These are phyloP conservation scores for Colossoma macropomum DNA, from an alignment of 2,113 vertebrate species.

Conservation along the genomic window DNA sequence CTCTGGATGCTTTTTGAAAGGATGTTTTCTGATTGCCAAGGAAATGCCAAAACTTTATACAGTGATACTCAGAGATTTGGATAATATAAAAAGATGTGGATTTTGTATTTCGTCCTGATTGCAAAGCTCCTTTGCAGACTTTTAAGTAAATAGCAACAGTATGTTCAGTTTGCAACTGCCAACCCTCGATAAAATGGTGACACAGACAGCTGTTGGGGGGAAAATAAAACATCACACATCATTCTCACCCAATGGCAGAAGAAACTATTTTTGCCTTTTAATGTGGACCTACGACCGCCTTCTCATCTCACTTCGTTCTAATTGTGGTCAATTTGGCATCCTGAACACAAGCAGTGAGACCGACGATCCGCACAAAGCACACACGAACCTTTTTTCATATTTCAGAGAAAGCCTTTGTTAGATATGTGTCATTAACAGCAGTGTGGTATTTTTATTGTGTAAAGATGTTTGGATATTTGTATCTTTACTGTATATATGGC, in stretches of 20 bases:
- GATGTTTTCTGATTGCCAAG: constrained; percentile 73
- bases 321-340: background rate
- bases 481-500: constrained; percentile 30
- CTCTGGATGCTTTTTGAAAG: constrained; percentile 59
- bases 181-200: constrained; percentile 4
- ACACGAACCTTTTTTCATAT: constrained; percentile 24
- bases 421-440: constrained; percentile 18
- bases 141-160: background rate
- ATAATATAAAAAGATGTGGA: constrained; percentile 9
- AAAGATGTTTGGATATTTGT: constrained; percentile 26
- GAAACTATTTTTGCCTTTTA: constrained; percentile 11
- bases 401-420: constrained; percentile 11
- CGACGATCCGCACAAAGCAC: background rate
- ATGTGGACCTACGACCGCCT: background rate
- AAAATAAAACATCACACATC: background rate
- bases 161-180: constrained; percentile 40
- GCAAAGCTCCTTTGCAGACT: constrained; percentile 13
- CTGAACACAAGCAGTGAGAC: background rate
- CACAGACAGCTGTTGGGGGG: background rate
- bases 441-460: constrained; percentile 17
- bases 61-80: constrained; percentile 46
- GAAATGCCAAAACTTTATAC: constrained; percentile 68
- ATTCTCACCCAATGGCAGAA: background rate
- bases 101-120: constrained; percentile 44
- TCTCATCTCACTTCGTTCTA: background rate